Base-by-base conservation (phyloP, 2,888 invertebrate species). In the Sphaerophoria rueppellii region DNA sequence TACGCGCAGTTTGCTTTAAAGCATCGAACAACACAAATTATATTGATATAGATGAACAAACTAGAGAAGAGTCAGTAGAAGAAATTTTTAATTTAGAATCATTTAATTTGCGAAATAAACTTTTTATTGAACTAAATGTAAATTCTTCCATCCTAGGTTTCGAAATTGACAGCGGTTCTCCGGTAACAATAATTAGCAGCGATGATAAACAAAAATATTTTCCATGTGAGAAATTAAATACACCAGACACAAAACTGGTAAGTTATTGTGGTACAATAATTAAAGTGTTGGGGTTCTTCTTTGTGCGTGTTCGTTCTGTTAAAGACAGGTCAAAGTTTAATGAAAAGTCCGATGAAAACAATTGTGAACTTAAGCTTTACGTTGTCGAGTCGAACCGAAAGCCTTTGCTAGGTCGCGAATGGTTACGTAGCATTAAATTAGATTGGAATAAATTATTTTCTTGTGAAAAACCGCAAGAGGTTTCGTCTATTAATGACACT, bases 401-500 rank as follows among this genome's bases (percentile, higher is more conserved):
- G 35, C 58, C 58, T 7, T 58, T 58, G 40, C 43, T 60, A 43
- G 60, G 60, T 2, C 43, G 60, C 2, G 43, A 60, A 43, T 60
- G 60, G 60, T 24, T 60, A 54, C 16, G 72, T n/a, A 61, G 52
- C n/a, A 57, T 54, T 57, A 46, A 48, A 37, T 57, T 74, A 57
- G 48, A 65, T n/a, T 65, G 57, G 57, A 74, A 74, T 34, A 48
- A 74, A 72, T 4, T 61, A 52, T 61, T 72, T 54, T 60, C 58
- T 11, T 5, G 58, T 37, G 46, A 71, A 71, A 46, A 60, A 1
- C 4, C 11, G 34, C 61, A 71, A 60, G 54, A 43, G 6, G n/a
- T 83, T 90, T 14, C 85, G 88, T 43, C 71, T 69, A 48, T 80
- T 86, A 24, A 90, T 89, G 82, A 90, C 89, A 87, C 71, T 85